phyloP scores from a whole-genome alignment of 2,797 vertebrate species.

The Somateria mollissima region DNA sequence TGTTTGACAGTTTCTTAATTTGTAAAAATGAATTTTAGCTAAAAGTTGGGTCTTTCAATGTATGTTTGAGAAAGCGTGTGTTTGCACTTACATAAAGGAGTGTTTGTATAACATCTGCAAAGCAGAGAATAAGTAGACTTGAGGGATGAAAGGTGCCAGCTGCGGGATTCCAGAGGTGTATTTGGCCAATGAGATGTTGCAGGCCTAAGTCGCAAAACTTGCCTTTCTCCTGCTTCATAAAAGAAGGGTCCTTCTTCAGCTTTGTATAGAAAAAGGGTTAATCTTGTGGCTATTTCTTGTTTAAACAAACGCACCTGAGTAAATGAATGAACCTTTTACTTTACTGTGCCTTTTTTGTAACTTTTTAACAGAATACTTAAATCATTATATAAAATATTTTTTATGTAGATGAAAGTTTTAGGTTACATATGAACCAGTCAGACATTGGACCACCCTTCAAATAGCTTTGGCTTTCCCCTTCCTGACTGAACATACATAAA shows the following conservation, averaged over 20 bases:
- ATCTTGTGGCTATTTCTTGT: conserved; percentile 32
- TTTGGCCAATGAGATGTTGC: neutral
- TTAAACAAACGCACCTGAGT: conserved; percentile 63
- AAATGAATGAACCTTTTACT: conserved; percentile 58
- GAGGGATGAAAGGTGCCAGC: neutral
- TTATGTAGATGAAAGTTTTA: conserved; percentile 46
- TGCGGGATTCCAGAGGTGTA: neutral
- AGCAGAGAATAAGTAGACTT: neutral
- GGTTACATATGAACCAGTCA: conserved; percentile 40
- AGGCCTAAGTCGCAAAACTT: neutral
- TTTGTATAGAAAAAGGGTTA: conserved; percentile 31
- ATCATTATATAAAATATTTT: conserved; percentile 60
- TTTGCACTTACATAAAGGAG: neutral
- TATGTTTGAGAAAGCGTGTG: neutral
- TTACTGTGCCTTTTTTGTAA: conserved; percentile 43
- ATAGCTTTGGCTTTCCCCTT: conserved; percentile 23
- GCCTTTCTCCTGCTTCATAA: neutral
- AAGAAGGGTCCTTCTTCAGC: neutral
- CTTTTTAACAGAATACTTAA: conserved; percentile 68
- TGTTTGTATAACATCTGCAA: conserved; percentile 18
- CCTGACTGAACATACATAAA: conserved; percentile 28
- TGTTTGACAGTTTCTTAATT: neutral
- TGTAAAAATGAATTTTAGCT: neutral
- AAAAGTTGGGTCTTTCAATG: neutral
- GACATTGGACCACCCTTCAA: conserved; percentile 41